Evolutionary conservation across 1,140 invertebrate genomes (phyloP).

Genomic region (Neodiprion pinetum): DNA sequence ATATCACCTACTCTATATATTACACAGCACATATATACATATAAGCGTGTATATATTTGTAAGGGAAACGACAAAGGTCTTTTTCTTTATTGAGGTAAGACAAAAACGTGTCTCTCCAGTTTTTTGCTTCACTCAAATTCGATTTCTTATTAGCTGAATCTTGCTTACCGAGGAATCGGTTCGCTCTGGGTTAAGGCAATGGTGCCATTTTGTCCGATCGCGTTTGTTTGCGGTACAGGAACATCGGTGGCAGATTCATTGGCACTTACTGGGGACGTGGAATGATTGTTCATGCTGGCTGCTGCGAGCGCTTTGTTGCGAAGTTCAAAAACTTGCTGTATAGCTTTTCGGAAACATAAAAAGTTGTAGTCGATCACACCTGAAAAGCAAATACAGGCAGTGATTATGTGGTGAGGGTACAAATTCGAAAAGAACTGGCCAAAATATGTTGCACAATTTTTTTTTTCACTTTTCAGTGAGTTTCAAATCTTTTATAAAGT

Average conservation of each 20-base stretch:
- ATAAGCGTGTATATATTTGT: neutral
- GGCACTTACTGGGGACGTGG: constrained; percentile 48
- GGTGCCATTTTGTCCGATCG: constrained; percentile 49
- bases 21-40: no score
- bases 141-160: no score
- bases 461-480: neutral
- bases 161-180: constrained; percentile 16
- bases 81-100: neutral
- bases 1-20: no score
- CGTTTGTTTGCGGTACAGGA: constrained; percentile 40
- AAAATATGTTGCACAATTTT: constrained; percentile 2
- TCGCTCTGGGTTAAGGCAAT: constrained; percentile 52
- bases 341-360: constrained; percentile 90
- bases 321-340: constrained; percentile 89
- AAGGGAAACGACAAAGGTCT: neutral
- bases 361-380: constrained; percentile 98
- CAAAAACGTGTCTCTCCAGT: neutral
- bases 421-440: neutral
- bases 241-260: constrained; percentile 46
- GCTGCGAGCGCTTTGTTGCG: constrained; percentile 67
- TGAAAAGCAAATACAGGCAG: constrained; percentile 59
- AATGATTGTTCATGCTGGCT: constrained; percentile 48
- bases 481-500: no score
- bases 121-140: no score
- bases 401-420: neutral